Evolutionary conservation across 1,140 invertebrate species (phyloP).

Genomic region (Caenorhabditis latens): DNA sequence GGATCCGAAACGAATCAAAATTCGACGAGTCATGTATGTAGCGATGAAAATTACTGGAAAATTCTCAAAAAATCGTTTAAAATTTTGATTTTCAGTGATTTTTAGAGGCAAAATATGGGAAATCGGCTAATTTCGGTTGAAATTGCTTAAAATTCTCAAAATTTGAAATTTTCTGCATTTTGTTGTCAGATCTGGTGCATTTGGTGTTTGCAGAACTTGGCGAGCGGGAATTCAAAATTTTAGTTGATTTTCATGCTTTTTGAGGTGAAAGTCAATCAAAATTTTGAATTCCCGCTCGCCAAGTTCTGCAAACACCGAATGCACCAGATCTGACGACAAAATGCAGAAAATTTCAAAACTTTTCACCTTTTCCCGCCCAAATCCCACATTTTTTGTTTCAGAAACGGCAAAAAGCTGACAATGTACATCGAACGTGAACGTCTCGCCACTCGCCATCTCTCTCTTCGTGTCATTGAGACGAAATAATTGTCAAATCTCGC

Average conservation of each 20-base stretch:
- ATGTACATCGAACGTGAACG: slow-evolving; percentile 9
- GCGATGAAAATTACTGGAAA: background rate
- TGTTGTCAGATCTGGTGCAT: no score
- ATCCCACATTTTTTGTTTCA: slow-evolving; percentile 25
- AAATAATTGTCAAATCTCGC: background rate
- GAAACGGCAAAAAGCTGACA: background rate
- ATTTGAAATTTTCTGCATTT: no score
- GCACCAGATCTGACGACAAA: no score
- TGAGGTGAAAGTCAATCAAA: background rate
- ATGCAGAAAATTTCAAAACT: background rate
- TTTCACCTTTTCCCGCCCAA: no score
- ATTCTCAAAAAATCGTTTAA: background rate
- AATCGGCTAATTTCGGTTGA: no score
- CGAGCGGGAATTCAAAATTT: background rate
- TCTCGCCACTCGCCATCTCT: background rate
- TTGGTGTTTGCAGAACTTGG: no score
- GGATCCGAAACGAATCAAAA: slow-evolving; percentile 4
- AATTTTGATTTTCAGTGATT: background rate
- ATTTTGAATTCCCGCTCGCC: no score
- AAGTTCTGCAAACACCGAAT: no score
- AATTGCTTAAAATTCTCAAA: no score
- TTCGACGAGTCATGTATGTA: background rate
- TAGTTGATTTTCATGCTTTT: no score
- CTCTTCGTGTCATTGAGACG: background rate
- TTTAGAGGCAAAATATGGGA: background rate